A percentile compares a stretch with the other conserved stretches of the same genome.
phyloP scores from a whole-genome alignment of 2,888 invertebrate genomes.

The Nymphalis polychloros region DNA sequence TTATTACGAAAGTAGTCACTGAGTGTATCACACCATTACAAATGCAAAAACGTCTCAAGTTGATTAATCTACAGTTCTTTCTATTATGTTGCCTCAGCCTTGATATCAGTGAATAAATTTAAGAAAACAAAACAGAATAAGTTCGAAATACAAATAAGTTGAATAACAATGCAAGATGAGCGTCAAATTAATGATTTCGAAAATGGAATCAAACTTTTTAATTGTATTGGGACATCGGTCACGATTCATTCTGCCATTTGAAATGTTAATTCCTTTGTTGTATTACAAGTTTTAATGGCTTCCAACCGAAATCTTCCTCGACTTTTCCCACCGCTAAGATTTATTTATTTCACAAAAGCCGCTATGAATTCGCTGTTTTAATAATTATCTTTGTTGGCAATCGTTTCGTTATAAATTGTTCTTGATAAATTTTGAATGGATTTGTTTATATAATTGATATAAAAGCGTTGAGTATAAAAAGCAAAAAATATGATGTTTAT shows the following conservation, averaged over 20 bases:
- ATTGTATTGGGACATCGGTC: conserved; percentile 24
- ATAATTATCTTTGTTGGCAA: background rate
- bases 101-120: no score
- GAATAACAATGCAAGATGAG: conserved; percentile 8
- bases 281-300: conserved; percentile 32
- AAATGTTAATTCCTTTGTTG: conserved; percentile 27
- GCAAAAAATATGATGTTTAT: no score
- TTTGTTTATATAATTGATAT: no score
- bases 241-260: conserved; percentile 6
- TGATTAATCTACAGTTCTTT: no score
- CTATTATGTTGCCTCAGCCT: no score
- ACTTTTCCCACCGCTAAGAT: conserved; percentile 2
- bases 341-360: background rate
- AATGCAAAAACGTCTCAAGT: no score
- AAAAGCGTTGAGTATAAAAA: no score
- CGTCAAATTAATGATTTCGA: conserved; percentile 20
- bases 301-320: conserved; percentile 19
- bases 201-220: conserved; percentile 26
- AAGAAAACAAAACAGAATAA: background rate
- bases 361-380: background rate
- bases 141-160: conserved; percentile 1
- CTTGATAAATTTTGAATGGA: background rate
- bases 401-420: background rate
- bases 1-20: no score
- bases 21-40: no score